These are phyloP conservation scores for Masticophis lateralis DNA, from an alignment of 2,797 vertebrate species.

Conservation along the genomic window DNA sequence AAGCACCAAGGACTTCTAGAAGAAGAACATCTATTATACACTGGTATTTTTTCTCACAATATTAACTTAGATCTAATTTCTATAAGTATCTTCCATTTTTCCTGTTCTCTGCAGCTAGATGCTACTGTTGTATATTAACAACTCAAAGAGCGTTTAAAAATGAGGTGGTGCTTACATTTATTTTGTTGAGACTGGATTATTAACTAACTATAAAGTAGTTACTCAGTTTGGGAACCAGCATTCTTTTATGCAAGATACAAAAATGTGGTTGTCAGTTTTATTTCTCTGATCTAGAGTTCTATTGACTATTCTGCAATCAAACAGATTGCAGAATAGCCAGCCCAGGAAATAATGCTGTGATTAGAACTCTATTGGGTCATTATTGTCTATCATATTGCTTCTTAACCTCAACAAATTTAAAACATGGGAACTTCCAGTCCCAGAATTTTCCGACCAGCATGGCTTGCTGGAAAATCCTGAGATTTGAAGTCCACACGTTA, in stretches of 20 bases:
- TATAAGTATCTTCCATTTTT: not conserved
- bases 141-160: conserved; percentile 2
- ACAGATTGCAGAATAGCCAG: not conserved
- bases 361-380: not conserved
- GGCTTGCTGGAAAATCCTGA: too few species aligned
- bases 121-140: not conserved
- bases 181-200: not conserved
- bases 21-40: not conserved
- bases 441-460: too few species aligned
- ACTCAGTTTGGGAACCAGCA: not conserved
- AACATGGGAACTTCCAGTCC: too few species aligned
- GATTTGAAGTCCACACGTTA: too few species aligned
- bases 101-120: not conserved
- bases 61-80: conserved; percentile 10
- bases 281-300: not conserved
- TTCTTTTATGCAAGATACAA: not conserved
- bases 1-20: not conserved
- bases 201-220: not conserved
- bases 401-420: too few species aligned
- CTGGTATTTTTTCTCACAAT: not conserved
- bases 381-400: not conserved
- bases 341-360: not conserved
- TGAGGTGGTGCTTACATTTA: not conserved
- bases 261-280: not conserved
- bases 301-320: not conserved